Evolutionary conservation across 1,140 invertebrate species (phyloP).

Genomic region (Holotrichia oblita): DNA sequence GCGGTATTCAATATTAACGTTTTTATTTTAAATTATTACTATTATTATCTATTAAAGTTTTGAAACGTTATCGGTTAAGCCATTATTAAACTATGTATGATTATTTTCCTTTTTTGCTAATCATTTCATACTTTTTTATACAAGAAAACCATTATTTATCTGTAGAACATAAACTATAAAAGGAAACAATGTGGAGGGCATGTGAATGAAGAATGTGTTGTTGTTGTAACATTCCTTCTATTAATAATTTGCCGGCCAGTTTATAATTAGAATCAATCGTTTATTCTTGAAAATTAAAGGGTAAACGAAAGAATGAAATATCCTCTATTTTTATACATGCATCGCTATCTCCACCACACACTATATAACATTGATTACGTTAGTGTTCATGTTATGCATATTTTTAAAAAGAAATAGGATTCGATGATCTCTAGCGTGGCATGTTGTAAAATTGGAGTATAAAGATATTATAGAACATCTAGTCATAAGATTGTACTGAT

Average conservation of each 20-base stretch:
- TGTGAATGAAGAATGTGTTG: conserved; percentile 16
- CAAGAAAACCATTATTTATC: neutral
- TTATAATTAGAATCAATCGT: conserved; percentile 43
- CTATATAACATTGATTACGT: neutral
- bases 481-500: conserved; percentile 58
- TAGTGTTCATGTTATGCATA: conserved; percentile 14
- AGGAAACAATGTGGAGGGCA: neutral
- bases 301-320: neutral
- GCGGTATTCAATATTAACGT: conserved; percentile 38
- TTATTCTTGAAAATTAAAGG: conserved; percentile 39
- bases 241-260: conserved; percentile 49
- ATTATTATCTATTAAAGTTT: conserved; percentile 23
- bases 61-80: neutral
- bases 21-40: conserved; percentile 47
- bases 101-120: neutral
- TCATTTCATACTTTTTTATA: conserved; percentile 19
- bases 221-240: conserved; percentile 40
- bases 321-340: conserved; percentile 37
- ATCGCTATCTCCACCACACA: neutral
- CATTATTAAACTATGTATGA: neutral
- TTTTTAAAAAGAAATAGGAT: neutral
- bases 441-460: conserved; percentile 32
- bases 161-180: neutral
- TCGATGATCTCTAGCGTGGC: conserved; percentile 31
- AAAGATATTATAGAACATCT: conserved; percentile 51